Base-by-base conservation (phyloP, 2,113 vertebrate species). In the Hemiprocne comata region DNA sequence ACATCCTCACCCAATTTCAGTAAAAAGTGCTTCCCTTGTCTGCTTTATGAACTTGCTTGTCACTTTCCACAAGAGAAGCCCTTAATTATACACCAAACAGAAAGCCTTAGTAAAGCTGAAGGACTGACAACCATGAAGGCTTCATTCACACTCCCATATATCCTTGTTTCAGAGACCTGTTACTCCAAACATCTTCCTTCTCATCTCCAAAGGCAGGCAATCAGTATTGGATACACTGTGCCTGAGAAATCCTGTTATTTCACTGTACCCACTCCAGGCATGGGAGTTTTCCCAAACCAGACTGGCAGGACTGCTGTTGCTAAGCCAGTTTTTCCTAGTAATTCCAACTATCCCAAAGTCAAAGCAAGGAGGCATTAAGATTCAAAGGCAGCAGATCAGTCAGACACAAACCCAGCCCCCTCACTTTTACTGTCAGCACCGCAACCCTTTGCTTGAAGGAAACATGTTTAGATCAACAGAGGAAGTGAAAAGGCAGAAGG, bases 321-420 rank as follows among this genome's bases (percentile, higher is more conserved):
- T 89, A 82, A 87, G 87, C 81, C 94, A 85, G 84, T 93, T 95
- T 89, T 90, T 71, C 72, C 38, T 46, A 62, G 29, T 80, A 96
- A 90, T 88, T 94, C 85, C 17, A 94, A 54, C 58, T 62, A 87
- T 26, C 55, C 93, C 50, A 48, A 86, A 84, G 54, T 71, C 74
- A 83, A 86, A 93, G 67, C 51, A 50, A 55, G 34, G 61, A 84
- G 44, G 38, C 28, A 85, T 85, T 62, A 86, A 93, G 78, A 95
- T 83, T 76, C 85, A 94, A 88, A 85, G 34, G 87, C 84, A 90
- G 50, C 50, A 95, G 71, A 87, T 95, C 46, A 95, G 31, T 40
- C 93, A 82, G 62, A 58, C 53, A 82, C 34, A 76, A 79, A 69
- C 31, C 4, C 10, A 81, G 36, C 40, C 72, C 44, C 70, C 85